Conservation (phyloP, 2,113 vertebrate genomes). For the Rhodinocichla rosea region DNA sequence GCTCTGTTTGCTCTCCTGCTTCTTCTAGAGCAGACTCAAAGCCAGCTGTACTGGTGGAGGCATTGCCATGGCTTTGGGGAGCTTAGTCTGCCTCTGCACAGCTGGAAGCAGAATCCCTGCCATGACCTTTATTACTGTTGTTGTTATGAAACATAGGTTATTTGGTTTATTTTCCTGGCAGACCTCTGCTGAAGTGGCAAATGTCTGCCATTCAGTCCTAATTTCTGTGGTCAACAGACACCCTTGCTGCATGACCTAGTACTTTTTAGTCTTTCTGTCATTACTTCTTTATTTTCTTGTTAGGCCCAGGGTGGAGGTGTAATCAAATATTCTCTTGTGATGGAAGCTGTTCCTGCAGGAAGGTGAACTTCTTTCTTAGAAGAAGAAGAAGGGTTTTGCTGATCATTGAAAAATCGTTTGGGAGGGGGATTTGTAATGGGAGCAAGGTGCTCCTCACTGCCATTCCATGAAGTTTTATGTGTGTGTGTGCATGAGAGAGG, state of each 20-base stretch:
- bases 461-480: background rate
- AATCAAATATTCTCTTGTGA: background rate
- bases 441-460: background rate
- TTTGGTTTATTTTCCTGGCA: background rate
- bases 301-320: background rate
- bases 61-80: background rate
- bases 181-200: background rate
- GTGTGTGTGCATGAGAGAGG: background rate
- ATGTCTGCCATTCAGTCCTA: background rate
- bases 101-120: background rate
- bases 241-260: background rate
- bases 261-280: background rate
- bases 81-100: background rate
- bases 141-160: background rate
- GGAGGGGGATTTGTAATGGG: background rate
- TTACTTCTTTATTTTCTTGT: background rate
- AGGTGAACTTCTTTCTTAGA: rapidly evolving
- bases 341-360: background rate
- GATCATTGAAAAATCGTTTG: background rate
- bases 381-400: background rate
- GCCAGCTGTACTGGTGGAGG: background rate
- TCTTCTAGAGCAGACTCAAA: background rate
- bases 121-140: background rate
- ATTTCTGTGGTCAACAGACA: background rate
- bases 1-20: background rate